Evolutionary conservation across 2,888 invertebrate species (phyloP).

Genomic region (Drosophila bunnanda): DNA sequence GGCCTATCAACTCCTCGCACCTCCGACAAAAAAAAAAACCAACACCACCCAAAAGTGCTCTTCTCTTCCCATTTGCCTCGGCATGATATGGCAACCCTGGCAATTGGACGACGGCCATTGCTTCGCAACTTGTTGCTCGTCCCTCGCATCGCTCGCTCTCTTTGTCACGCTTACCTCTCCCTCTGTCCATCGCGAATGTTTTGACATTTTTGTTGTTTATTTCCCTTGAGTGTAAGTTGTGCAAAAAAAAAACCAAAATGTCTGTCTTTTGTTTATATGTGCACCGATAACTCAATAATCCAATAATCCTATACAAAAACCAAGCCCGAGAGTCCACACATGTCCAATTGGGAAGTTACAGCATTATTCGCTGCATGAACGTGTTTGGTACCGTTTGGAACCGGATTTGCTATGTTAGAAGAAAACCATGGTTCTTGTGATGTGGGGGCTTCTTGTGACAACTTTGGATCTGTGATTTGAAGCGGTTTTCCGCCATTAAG

Average conservation of each 20-base stretch:
- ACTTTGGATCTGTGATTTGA: slow-evolving; percentile 55
- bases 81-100: slow-evolving; percentile 69
- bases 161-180: slow-evolving; percentile 45
- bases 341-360: slow-evolving; percentile 20
- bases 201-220: slow-evolving; percentile 43
- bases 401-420: slow-evolving; percentile 63
- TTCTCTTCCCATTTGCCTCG: slow-evolving; percentile 48
- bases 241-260: slow-evolving; percentile 23
- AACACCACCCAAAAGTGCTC: slow-evolving; percentile 48
- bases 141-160: slow-evolving; percentile 50
- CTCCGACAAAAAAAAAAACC: slow-evolving; percentile 16
- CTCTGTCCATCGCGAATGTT: slow-evolving; percentile 52
- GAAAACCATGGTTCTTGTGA: slow-evolving; percentile 41
- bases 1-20: slow-evolving; percentile 27
- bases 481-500: slow-evolving; percentile 55
- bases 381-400: slow-evolving; percentile 67
- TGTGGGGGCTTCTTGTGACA: slow-evolving; percentile 58
- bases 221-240: slow-evolving; percentile 32
- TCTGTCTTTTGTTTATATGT: slow-evolving; percentile 9
- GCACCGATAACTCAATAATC: slow-evolving; percentile 6
- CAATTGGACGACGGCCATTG: slow-evolving; percentile 68
- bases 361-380: slow-evolving; percentile 32
- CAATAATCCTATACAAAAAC: slow-evolving; percentile 6
- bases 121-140: slow-evolving; percentile 77
- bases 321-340: slow-evolving; percentile 4